Conservation (phyloP, 2,888 invertebrate genomes). For the Agrotis segetum region DNA sequence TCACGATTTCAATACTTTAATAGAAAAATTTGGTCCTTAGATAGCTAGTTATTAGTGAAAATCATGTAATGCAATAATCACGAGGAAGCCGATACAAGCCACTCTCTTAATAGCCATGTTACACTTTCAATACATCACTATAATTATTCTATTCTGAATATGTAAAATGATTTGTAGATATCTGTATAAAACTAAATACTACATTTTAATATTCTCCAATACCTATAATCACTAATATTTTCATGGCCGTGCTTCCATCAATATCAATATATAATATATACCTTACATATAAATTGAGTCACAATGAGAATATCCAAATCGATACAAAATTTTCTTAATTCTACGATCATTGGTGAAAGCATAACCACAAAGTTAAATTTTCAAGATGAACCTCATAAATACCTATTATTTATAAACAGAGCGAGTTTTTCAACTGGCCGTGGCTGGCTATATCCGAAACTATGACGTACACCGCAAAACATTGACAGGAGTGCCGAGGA, state of each 20-base stretch:
- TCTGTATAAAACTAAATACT: conserved; percentile 81
- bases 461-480: too few relatives aligned
- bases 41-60: conserved; percentile 60
- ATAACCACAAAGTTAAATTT: conserved; percentile 69
- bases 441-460: too few relatives aligned
- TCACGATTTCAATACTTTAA: conserved; percentile 55
- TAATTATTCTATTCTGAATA: conserved; percentile 70
- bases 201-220: conserved; percentile 73
- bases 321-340: conserved; percentile 67
- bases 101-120: conserved; percentile 41
- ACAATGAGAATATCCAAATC: conserved; percentile 67
- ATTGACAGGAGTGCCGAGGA: too few relatives aligned
- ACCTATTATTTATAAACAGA: conserved; percentile 69
- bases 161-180: conserved; percentile 75
- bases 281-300: conserved; percentile 69
- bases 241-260: conserved; percentile 75
- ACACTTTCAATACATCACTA: conserved; percentile 54
- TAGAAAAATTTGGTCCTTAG: conserved; percentile 69
- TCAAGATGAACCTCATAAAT: conserved; percentile 73
- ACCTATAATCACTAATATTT: conserved; percentile 66
- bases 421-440: too few relatives aligned
- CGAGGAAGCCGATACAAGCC: conserved; percentile 63
- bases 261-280: conserved; percentile 63
- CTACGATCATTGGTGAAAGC: conserved; percentile 73
- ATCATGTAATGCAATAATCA: conserved; percentile 50